Evolutionary conservation across 2,113 vertebrate species (phyloP).

Genomic region (Oceanites oceanicus): DNA sequence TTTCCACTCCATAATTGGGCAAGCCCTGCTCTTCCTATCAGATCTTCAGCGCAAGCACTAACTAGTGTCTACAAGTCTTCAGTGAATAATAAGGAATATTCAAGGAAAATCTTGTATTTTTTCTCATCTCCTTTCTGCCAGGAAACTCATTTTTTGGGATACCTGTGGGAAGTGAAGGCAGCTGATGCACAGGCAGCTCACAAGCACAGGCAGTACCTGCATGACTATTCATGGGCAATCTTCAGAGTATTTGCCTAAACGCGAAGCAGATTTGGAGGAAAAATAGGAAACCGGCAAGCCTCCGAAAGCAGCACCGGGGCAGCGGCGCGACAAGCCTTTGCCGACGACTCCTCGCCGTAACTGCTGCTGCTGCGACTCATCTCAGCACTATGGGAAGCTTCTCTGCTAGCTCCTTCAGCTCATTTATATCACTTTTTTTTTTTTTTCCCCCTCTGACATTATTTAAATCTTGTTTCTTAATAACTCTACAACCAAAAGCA

Average conservation of each 20-base stretch:
- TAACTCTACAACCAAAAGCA: constrained; percentile 55
- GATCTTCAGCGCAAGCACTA: constrained; percentile 9
- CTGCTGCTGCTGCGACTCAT: background rate
- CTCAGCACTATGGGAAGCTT: background rate
- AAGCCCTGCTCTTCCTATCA: constrained; percentile 27
- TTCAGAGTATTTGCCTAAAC: background rate
- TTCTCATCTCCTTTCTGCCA: constrained; percentile 48
- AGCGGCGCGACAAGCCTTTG: background rate
- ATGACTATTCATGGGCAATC: constrained; percentile 24
- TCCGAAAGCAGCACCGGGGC: background rate
- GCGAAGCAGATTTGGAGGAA: background rate
- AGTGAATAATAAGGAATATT: constrained; percentile 18
- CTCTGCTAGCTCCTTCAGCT: background rate
- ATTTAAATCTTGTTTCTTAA: constrained; percentile 56
- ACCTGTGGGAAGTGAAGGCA: background rate
- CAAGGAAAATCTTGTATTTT: constrained; percentile 36
- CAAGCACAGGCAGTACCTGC: background rate
- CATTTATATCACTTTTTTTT: background rate
- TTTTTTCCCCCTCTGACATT: background rate
- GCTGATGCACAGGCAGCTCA: background rate
- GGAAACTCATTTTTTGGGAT: background rate
- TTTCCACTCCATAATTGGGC: constrained; percentile 58
- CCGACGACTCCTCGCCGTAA: accelerated
- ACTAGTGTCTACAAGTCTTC: constrained; percentile 9
- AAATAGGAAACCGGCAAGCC: background rate